Base-by-base conservation (phyloP, 2,888 invertebrate species). In the Lepeophtheirus nordmannii region DNA sequence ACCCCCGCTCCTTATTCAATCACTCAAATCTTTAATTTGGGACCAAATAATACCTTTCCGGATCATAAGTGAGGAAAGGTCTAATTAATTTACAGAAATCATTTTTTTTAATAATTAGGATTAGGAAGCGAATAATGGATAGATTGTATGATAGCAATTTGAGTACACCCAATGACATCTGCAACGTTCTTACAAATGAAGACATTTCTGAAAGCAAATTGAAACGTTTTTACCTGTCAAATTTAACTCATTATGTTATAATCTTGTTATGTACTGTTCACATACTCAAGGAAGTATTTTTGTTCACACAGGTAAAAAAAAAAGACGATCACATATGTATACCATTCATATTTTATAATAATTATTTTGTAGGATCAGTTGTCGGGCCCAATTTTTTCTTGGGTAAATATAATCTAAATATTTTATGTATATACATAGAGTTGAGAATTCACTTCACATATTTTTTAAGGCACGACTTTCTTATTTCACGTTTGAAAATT, bases 401-500 rank as follows among this genome's bases (percentile, higher is more conserved):
- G 30, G 30, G 30, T 30, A 30, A 30, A 30, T 30, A 30, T 30
- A 30, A 30, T 30, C 67, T 62, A 66, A 38, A 66, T 66, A 66
- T 38, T 17, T 61, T 64, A 23, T 61, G 9, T 23, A 62, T 1
- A 22, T 41, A 1, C 12, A 41, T 62, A n/a, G n/a, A 30, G 30
- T 30, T 30, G 2, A 30, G 7, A 5, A 5, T 30, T 5, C 23
- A 1, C 17, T n/a, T 10, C 11, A 37, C 30, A 7, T 23, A 12
- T 14, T 30, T 41, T 11, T 3, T 63, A 70, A 30, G 70, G 73
- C 76, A 12, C 74, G 76, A 63, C 70, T 74, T 65, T 71, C 74
- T 59, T 79, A 79, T 71, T 68, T 79, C n/a, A 74, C 74, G 37
- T 72, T 74, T 71, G 78, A 78, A 69, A 79, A 79, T 70, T 67